A percentile compares a stretch with the other conserved stretches of the same genome.
Conservation (phyloP, 2,797 vertebrate species). For the Coracias cyanogaster region DNA sequence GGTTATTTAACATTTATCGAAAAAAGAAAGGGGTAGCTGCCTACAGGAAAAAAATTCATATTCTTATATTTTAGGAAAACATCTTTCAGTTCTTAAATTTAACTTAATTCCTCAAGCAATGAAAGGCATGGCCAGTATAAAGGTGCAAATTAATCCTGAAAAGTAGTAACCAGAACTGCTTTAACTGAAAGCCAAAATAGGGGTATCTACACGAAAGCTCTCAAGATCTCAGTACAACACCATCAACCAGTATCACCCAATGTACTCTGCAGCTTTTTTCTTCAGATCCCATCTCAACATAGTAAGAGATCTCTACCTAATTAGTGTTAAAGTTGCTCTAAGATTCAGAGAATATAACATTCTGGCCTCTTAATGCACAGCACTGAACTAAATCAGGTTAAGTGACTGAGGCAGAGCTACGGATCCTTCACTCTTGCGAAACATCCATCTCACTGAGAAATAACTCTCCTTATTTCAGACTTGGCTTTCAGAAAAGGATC, state of each 20-base stretch:
- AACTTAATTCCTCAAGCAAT: neutral
- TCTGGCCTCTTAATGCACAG: neutral
- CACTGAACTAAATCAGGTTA: neutral
- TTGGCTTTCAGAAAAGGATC: neutral
- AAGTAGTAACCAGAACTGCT: neutral
- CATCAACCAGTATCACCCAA: neutral
- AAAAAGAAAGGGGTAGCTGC: neutral
- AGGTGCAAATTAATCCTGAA: neutral
- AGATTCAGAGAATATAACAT: neutral
- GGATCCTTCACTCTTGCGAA: neutral
- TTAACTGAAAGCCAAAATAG: neutral
- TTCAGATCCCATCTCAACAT: neutral
- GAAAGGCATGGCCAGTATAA: neutral
- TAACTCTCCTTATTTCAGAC: neutral
- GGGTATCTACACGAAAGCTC: neutral
- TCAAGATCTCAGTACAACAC: fast-evolving
- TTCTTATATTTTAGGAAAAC: neutral
- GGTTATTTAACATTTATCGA: neutral
- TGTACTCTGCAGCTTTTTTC: neutral
- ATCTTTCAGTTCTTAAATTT: neutral
- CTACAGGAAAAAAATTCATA: neutral
- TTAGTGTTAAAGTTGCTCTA: neutral
- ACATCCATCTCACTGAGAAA: neutral
- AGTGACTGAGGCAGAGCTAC: neutral
- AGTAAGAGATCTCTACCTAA: neutral